These are phyloP conservation scores for Pseudomyrmex sp. DNA, from an alignment of 1,140 invertebrate genomes.

Conservation along the genomic window DNA sequence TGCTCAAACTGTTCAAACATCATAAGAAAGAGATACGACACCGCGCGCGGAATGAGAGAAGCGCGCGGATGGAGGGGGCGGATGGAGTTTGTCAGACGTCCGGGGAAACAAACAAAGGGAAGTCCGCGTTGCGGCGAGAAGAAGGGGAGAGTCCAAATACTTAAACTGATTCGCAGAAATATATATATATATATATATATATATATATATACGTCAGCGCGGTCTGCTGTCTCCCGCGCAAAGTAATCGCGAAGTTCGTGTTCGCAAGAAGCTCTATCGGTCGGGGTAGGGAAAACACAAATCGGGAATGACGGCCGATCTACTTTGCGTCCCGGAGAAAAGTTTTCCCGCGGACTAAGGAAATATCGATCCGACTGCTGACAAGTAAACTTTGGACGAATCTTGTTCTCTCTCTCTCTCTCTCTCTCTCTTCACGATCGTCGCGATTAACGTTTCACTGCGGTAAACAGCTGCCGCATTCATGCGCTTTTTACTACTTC, in stretches of 20 bases:
- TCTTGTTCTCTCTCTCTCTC: constrained; percentile 1
- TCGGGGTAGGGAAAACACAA: constrained; percentile 33
- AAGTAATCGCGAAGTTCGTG: constrained; percentile 58
- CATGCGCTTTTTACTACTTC: constrained; percentile 52
- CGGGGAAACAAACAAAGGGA: not conserved
- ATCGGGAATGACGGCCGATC: constrained; percentile 59
- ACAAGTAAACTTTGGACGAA: constrained; percentile 56
- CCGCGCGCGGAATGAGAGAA: not conserved
- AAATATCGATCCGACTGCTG: constrained; percentile 56
- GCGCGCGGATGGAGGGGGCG: too few species aligned
- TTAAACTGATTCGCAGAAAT: constrained; percentile 55
- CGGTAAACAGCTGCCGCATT: constrained; percentile 61
- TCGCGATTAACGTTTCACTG: constrained; percentile 59
- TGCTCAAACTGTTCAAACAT: not conserved
- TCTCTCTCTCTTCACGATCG: constrained; percentile 36
- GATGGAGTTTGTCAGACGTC: constrained; percentile 1
- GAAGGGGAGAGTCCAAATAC: constrained; percentile 33
- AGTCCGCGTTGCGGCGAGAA: constrained; percentile 38
- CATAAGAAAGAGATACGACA: not conserved
- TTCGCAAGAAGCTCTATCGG: constrained; percentile 59
- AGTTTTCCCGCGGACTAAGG: constrained; percentile 39
- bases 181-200: constrained; percentile 2
- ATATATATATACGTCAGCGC: constrained; percentile 28
- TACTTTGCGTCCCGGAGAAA: constrained; percentile 43
- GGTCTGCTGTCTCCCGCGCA: constrained; percentile 44